A percentile compares a stretch with the other conserved stretches of the same genome.
Conservation (phyloP, 2,113 vertebrate genomes). For the Oryzias celebensis region DNA sequence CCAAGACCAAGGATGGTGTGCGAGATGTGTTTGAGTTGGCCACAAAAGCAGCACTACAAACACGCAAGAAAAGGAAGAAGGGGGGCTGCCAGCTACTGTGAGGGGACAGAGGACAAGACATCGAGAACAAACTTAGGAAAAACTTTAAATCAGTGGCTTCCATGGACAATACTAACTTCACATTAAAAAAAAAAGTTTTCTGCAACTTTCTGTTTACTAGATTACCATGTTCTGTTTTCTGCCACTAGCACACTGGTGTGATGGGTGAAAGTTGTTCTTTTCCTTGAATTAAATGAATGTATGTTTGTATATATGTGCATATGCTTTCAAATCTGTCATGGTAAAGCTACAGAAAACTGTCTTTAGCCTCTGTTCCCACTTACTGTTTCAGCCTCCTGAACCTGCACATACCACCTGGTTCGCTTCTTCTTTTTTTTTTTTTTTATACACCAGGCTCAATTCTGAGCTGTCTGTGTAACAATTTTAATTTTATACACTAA, state of each 20-base stretch:
- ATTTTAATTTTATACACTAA: constrained; percentile 26
- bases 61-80: constrained; percentile 91
- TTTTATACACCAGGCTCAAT: constrained; percentile 17
- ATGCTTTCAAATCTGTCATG: constrained; percentile 56
- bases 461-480: constrained; percentile 8
- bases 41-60: constrained; percentile 92
- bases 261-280: constrained; percentile 35
- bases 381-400: constrained; percentile 10
- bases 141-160: constrained; percentile 65
- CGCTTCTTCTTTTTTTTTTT: neutral
- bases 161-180: constrained; percentile 64
- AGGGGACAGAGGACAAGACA: constrained; percentile 36
- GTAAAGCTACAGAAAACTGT: constrained; percentile 54
- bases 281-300: constrained; percentile 47
- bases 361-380: constrained; percentile 7
- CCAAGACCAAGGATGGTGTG: constrained; percentile 97
- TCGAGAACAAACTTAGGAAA: constrained; percentile 43
- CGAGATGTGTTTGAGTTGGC: constrained; percentile 99
- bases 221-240: constrained; percentile 20
- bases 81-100: constrained; percentile 87
- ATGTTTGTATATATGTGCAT: constrained; percentile 68
- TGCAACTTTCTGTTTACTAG: constrained; percentile 43
- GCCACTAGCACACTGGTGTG: constrained; percentile 53
- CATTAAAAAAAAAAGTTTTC: constrained; percentile 45
- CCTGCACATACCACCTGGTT: neutral